These are phyloP conservation scores for Smittia aterrima DNA, from an alignment of 2,888 invertebrate species.

Conservation along the genomic window DNA sequence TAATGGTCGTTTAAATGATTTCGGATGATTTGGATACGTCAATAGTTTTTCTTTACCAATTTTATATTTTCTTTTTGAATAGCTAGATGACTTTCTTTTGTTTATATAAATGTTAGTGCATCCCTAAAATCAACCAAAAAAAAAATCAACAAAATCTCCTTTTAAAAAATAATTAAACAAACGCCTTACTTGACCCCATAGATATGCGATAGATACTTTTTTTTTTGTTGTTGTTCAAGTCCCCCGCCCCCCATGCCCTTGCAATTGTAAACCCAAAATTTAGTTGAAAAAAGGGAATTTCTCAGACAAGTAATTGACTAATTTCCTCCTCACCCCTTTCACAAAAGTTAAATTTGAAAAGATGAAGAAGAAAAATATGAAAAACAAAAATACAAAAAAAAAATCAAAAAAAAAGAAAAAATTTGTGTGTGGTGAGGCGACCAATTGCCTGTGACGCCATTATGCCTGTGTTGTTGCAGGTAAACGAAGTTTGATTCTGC, in stretches of 20 bases:
- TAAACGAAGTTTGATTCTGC: slow-evolving; percentile 44
- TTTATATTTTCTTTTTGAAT: slow-evolving; percentile 33
- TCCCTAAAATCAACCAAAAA: slow-evolving; percentile 43
- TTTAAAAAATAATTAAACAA: slow-evolving; percentile 2
- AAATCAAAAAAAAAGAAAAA: background rate
- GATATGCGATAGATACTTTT: background rate
- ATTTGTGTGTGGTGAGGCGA: slow-evolving; percentile 43
- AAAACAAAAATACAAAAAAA: background rate
- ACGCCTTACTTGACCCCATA: no score
- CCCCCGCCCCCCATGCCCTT: background rate
- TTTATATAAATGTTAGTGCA: slow-evolving; percentile 46
- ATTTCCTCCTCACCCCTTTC: background rate
- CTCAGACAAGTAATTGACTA: background rate
- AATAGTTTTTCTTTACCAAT: background rate
- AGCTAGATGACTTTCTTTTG: slow-evolving; percentile 33
- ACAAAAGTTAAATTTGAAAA: background rate
- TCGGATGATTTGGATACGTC: background rate
- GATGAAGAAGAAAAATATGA: background rate
- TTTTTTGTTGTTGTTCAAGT: background rate
- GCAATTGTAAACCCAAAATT: no score
- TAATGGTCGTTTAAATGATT: background rate
- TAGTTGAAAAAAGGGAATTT: no score
- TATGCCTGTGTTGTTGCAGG: slow-evolving; percentile 45
- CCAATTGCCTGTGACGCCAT: slow-evolving; percentile 45
- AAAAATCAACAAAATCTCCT: slow-evolving; percentile 42